Percentiles rank a stretch among this genome's conserved stretches.
These are phyloP conservation scores for Synanthedon formicaeformis DNA, from an alignment of 2,888 invertebrate genomes.

Conservation along the genomic window DNA sequence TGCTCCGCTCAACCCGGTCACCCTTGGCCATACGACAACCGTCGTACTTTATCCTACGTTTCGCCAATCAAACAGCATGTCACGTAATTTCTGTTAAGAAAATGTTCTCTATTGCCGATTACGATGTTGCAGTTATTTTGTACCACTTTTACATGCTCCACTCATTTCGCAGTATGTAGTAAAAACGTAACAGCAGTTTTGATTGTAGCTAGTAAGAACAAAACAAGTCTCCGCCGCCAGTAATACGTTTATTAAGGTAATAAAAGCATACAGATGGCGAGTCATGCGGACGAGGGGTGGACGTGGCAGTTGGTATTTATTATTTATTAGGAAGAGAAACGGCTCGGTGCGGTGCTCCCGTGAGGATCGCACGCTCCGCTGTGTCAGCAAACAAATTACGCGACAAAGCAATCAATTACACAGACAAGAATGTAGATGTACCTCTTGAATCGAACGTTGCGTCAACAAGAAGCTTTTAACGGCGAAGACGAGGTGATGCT, in stretches of 20 bases:
- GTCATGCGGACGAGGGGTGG: conserved; percentile 24
- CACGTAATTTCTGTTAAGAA: too few species aligned
- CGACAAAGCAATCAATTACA: conserved; percentile 71
- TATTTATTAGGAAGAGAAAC: conserved; percentile 57
- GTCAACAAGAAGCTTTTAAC: conserved; percentile 69
- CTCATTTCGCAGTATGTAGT: too few species aligned
- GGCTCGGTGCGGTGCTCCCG: conserved; percentile 42
- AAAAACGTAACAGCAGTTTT: too few species aligned
- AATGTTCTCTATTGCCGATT: too few species aligned
- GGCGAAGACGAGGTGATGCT: conserved; percentile 38
- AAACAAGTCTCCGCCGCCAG: too few species aligned
- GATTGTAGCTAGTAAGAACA: too few species aligned
- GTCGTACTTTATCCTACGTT: conserved; percentile 1
- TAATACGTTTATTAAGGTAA: conserved; percentile 26
- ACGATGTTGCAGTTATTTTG: too few species aligned
- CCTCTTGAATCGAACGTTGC: conserved; percentile 62
- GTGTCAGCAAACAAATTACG: conserved; percentile 66
- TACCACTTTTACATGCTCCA: too few species aligned
- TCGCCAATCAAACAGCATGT: background rate
- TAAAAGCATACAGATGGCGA: conserved; percentile 28
- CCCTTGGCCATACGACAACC: conserved; percentile 4
- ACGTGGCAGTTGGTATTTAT: conserved; percentile 40
- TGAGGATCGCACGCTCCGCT: conserved; percentile 42
- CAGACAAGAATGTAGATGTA: conserved; percentile 58
- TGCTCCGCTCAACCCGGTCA: conserved; percentile 25